Percentiles rank a stretch among this genome's conserved stretches.
These are phyloP conservation scores for Crambe crambe DNA, from an alignment of 37 sponge, comb jelly and placozoan genomes.

Conservation along the genomic window DNA sequence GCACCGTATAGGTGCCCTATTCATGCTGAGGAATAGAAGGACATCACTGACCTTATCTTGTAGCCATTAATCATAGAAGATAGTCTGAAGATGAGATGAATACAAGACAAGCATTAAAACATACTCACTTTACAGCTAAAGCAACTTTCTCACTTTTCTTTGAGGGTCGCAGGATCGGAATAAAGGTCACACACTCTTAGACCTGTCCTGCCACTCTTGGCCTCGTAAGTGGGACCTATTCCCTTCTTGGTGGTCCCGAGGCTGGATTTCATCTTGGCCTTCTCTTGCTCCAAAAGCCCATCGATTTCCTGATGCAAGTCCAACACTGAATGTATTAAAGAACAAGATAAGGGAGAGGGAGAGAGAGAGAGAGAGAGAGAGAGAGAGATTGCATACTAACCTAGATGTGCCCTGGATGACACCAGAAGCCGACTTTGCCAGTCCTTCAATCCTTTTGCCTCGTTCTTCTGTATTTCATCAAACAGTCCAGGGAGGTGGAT, in stretches of 20 bases:
- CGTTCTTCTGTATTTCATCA: conserved; percentile 89
- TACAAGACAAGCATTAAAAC: no score
- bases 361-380: conserved; percentile 4
- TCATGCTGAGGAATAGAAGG: no score
- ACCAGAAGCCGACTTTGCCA: conserved; percentile 84
- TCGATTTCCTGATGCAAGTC: conserved; percentile 92
- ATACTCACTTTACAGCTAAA: no score
- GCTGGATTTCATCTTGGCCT: conserved; percentile 62
- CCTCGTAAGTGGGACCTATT: conserved; percentile 92
- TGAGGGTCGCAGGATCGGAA: conserved; percentile 48
- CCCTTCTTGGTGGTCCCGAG: conserved; percentile 99
- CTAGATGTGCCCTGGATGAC: conserved; percentile 90
- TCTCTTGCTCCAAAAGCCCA: conserved; percentile 83
- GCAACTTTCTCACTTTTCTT: conserved; percentile 64
- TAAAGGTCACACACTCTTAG: conserved; percentile 88
- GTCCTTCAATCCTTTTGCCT: conserved; percentile 78
- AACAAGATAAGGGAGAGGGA: background rate
- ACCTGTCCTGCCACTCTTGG: conserved; percentile 72
- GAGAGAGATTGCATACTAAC: no score
- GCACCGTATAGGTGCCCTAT: no score
- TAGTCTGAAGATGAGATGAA: background rate
- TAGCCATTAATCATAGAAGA: conserved; percentile 9
- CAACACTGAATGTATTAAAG: conserved; percentile 50
- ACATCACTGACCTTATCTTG: conserved; percentile 15
- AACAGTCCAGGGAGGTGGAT: conserved; percentile 91